Evolutionary conservation across 2,888 invertebrate genomes (phyloP), one percentile per base, ranked within the genome.

Genomic region (Limenitis camilla): DNA sequence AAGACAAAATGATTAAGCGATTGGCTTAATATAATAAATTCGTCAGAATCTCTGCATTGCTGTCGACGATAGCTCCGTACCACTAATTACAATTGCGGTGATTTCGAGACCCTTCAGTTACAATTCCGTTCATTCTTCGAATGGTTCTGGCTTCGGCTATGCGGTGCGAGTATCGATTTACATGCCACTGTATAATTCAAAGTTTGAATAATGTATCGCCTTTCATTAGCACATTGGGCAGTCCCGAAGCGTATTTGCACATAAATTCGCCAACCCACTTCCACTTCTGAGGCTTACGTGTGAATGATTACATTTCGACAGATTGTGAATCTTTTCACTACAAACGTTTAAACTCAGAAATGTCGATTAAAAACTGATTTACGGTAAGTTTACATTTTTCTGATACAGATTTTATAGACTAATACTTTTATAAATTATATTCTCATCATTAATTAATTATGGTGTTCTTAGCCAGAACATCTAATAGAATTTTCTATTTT

Each of bases 181-280:
- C 84, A 85, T 82, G 80, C 78, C 78, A 77, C 82, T 83, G 87
- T 85, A 84, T 86, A 86, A 85, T 86, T 85, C 84, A 83, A 78
- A 74, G 82, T 77, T 78, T 87, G 86, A 87, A 87, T 87, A 85
- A 87, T 86, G 86, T 86, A 86, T 86, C 78, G 79, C 81, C 81
- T 82, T 86, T 86, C 86, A 87, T 87, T 87, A 86, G 85, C 85
- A 85, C 85, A 85, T 82, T 80, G 81, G 81, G 76, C 79, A 80
- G 80, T 77, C 77, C 79, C 74, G 75, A 71, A 80, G 76, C 78
- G 79, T 84, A 85, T 87, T 87, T 85, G 84, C 86, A 87, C 84
- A 79, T 85, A 81, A 85, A 84, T 84, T 85, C 80, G 78, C 76
- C 77, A 77, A 82, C 81, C 81, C 79, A 75, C 78, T 78, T 80